Percentiles rank a stretch among this genome's conserved stretches.
phyloP scores from a whole-genome alignment of 2,797 vertebrate species.

The Erpetoichthys calabaricus region DNA sequence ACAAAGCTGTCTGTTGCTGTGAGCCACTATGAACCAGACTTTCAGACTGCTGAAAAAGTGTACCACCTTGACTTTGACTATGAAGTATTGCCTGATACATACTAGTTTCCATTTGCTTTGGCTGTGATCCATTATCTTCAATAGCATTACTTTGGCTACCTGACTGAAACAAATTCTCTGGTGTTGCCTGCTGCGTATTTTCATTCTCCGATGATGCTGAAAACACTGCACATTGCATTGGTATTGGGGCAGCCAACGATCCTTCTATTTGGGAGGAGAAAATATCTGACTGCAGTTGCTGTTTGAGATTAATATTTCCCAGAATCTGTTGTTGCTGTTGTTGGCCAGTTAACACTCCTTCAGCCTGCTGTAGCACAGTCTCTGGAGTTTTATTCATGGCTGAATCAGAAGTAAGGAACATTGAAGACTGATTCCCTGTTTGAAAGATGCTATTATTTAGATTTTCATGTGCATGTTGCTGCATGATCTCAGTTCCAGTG shows the following conservation, averaged over 20 bases:
- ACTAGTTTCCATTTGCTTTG: constrained; percentile 46
- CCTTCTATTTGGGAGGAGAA: constrained; percentile 67
- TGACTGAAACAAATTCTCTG: constrained; percentile 57
- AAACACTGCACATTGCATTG: constrained; percentile 82
- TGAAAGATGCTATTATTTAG: constrained; percentile 79
- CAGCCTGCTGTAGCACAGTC: constrained; percentile 48
- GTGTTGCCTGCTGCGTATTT: constrained; percentile 54
- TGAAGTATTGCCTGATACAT: constrained; percentile 62
- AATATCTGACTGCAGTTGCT: constrained; percentile 69
- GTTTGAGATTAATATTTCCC: constrained; percentile 39
- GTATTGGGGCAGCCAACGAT: constrained; percentile 39
- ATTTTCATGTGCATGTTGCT: constrained; percentile 73
- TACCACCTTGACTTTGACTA: constrained; percentile 53
- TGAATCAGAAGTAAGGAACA: constrained; percentile 47
- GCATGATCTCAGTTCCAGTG: constrained; percentile 62
- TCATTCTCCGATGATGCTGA: constrained; percentile 54
- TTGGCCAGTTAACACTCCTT: constrained; percentile 43
- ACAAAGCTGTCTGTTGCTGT: constrained; percentile 72
- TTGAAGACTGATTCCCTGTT: constrained; percentile 40
- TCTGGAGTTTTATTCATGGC: not conserved
- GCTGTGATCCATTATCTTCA: constrained; percentile 43
- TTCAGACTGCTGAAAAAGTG: constrained; percentile 68
- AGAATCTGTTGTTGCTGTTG: constrained; percentile 52
- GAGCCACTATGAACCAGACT: constrained; percentile 50
- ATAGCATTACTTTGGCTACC: constrained; percentile 38